These are phyloP conservation scores for Lophura nycthemera DNA, from an alignment of 2,113 vertebrate species.

Conservation along the genomic window DNA sequence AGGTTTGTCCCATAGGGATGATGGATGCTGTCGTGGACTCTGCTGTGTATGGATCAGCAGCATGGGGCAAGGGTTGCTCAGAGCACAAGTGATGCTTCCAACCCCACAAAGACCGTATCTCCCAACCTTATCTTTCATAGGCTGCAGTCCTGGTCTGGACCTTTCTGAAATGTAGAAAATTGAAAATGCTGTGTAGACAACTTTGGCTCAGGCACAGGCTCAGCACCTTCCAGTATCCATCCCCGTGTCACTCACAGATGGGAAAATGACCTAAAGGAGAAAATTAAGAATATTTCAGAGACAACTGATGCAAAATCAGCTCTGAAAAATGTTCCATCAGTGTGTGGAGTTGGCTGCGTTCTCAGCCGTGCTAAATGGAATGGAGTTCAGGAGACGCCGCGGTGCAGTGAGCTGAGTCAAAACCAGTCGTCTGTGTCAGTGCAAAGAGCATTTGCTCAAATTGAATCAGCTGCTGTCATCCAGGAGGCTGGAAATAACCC, in stretches of 20 bases:
- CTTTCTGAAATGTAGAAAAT: neutral
- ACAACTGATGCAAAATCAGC: neutral
- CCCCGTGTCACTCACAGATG: neutral
- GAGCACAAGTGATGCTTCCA: neutral
- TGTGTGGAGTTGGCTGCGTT: neutral
- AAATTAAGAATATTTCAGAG: neutral
- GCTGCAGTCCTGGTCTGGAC: neutral
- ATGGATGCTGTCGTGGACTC: neutral
- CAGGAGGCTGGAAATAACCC: slow-evolving; percentile 14
- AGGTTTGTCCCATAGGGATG: neutral
- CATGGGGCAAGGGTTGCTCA: neutral
- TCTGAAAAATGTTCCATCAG: neutral
- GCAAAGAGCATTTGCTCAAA: neutral
- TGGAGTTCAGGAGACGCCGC: neutral
- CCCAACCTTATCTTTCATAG: neutral
- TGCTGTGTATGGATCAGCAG: neutral
- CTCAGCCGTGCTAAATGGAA: slow-evolving; percentile 4
- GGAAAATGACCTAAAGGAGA: neutral
- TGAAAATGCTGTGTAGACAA: neutral
- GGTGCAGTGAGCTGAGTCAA: slow-evolving; percentile 23
- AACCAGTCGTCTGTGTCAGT: neutral
- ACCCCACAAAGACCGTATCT: neutral
- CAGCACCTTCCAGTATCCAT: neutral
- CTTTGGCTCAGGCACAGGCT: neutral
- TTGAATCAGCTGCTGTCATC: slow-evolving; percentile 23